Base-by-base conservation (phyloP, 1,140 invertebrate genomes). In the Pentalonia nigronervosa region DNA sequence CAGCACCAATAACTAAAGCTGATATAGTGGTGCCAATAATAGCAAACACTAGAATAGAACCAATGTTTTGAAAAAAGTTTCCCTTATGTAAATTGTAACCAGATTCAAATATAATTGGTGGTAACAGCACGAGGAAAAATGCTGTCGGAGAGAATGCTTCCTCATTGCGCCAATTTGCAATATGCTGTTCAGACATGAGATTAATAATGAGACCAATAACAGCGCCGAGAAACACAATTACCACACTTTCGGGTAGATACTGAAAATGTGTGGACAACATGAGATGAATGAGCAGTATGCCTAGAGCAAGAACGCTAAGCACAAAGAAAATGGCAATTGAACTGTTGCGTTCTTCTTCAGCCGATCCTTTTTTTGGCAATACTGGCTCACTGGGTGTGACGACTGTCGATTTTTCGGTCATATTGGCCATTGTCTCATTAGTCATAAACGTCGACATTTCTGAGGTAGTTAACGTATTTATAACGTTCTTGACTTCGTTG, bases 21-120 rank as follows among this genome's bases (percentile, higher is more conserved):
- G 98, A 99, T 94, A 99, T 99, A 0, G 98, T 97, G 36, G 99
- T 99, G 1, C 99, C 99, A 94, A 99, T 96, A 94, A 99, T 99
- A 3, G 99, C 99, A 97, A 99, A 99, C 0, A 99, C 97, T 94
- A 99, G 95, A 94, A 98, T 98, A 14, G 97, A 99, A 47, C 98
- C 99, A 95, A 99, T 99, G 95, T 99, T 99, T 96, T 99, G 98
- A 95, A 99, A 99, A 95, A 99, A 99, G 95, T 99, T 99, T 91
- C 99, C 99, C 95, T 99, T 99, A 95, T 99, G 99, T 88, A 99
- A 96, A 96, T 99, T 99, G 95, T 99, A 99, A 9, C 99, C 99
- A 9, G 98, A 99, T 96, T 99, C 99, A 96, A 99, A 99, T 94
- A 99, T 99, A 86, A 99, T 99, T 1, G 99, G 99, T 14, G 99